Evolutionary conservation across 1,140 invertebrate species (phyloP), one percentile per base, ranked within the genome.

Genomic region (Drepana arcuata): DNA sequence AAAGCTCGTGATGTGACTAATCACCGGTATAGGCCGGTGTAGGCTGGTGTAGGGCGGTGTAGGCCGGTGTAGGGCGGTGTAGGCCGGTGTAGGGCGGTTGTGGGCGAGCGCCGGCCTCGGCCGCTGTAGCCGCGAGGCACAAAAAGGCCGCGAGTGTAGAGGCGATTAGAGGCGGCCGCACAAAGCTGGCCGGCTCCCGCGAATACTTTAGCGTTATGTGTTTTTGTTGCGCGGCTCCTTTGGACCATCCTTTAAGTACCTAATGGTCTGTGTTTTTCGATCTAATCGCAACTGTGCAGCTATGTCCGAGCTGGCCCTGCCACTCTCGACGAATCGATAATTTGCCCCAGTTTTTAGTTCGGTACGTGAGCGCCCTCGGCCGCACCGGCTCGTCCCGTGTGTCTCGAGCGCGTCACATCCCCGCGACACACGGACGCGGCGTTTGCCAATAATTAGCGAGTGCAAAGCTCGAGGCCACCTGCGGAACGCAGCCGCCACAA

Each of bases 181-280:
- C 53, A 57, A 55, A 65, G 59, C 38, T 14, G 34, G 25, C 14
- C 24, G 14, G 14, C 25, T 26, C 14, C 13, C 32, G 41, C 23
- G 32, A 31, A 31, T 34, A 32, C 39, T 34, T 30, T 36, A 37
- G 45, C 35, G 48, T 34, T 49, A 51, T 48, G 43, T 33, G 65
- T 70, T 70, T 72, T 72, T 72, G 48, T 39, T 33, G 34, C 25
- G 57, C 52, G 57, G 42, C 53, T 52, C 44, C 54, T 64, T 54
- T 65, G 56, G 60, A 36, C 52, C 43, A 48, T 48, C 56, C 42
- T 64, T 64, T 62, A 62, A 54, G 61, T 68, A n/a, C n/a, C n/a
- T n/a, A 73, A 63, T 68, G 57, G 59, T 37, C 49, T 14, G 30
- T 18, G 54, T 67, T 75, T 71, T 74, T 70, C 42, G 45, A 49